Evolutionary conservation across 1,140 invertebrate genomes (phyloP).

Genomic region (Drosophila nannoptera): DNA sequence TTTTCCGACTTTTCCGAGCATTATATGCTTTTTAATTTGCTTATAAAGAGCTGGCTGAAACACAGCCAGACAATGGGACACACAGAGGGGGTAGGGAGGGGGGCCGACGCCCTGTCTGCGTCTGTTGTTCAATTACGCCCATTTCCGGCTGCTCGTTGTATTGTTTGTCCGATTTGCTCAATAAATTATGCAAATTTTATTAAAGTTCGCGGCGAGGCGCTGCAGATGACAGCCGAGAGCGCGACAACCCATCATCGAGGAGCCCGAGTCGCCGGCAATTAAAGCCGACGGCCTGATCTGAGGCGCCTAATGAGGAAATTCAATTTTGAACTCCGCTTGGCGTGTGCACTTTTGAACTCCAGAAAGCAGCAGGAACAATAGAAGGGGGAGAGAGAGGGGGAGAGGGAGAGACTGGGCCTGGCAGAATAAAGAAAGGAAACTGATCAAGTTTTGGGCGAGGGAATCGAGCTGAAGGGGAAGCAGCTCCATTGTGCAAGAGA

Average conservation of each 20-base stretch:
- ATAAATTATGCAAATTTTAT: slow-evolving; percentile 54
- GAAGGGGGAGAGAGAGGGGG: too few relatives aligned
- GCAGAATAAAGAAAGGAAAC: too few relatives aligned
- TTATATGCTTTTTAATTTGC: slow-evolving; percentile 31
- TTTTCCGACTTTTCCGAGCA: not conserved
- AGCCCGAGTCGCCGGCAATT: slow-evolving; percentile 9
- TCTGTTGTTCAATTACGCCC: slow-evolving; percentile 42
- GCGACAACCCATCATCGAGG: not conserved
- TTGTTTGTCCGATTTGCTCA: slow-evolving; percentile 23
- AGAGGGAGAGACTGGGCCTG: too few relatives aligned
- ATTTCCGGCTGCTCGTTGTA: not conserved
- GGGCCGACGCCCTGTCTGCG: slow-evolving; percentile 8
- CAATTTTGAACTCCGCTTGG: slow-evolving; percentile 13
- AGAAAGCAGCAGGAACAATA: not conserved
- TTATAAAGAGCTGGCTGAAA: slow-evolving; percentile 24
- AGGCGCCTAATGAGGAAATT: slow-evolving; percentile 32
- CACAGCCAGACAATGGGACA: not conserved
- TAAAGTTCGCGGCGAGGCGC: not conserved
- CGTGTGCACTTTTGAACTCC: slow-evolving; percentile 10
- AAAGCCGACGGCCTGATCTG: not conserved
- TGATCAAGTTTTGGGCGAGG: too few relatives aligned
- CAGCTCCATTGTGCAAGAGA: too few relatives aligned
- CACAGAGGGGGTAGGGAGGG: not conserved
- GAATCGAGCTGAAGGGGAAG: too few relatives aligned
- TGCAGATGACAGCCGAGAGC: slow-evolving; percentile 5